phyloP scores from a whole-genome alignment of 2,797 vertebrate genomes.

The Xiphophorus birchmanni region DNA sequence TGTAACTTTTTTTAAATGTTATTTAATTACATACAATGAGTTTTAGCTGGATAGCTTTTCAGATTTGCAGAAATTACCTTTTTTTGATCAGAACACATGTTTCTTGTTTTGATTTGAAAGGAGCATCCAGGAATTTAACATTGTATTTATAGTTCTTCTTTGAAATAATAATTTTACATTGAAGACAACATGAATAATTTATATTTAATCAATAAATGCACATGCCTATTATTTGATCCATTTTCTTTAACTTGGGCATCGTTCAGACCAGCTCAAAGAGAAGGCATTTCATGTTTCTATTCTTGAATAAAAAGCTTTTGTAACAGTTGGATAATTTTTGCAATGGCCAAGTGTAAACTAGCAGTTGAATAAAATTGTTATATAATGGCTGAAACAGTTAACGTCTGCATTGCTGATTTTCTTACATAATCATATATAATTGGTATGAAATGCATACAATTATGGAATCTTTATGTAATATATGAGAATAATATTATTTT shows the following conservation, averaged over 20 bases:
- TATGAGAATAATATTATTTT: neutral
- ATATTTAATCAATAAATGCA: neutral
- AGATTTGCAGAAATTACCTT: neutral
- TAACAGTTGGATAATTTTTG: neutral
- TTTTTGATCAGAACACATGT: neutral
- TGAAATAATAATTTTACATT: neutral
- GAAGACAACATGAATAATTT: neutral
- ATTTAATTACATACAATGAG: neutral
- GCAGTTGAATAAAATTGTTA: neutral
- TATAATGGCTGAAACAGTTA: neutral
- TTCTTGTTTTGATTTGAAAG: neutral
- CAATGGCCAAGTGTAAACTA: neutral
- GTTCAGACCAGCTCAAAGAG: neutral
- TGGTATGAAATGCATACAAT: neutral
- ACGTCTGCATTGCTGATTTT: neutral
- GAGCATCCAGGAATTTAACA: neutral
- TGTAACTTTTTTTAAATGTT: too few relatives aligned
- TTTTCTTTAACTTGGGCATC: neutral
- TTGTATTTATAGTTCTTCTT: neutral
- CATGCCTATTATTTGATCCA: neutral
- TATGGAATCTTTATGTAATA: neutral
- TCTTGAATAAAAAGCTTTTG: neutral
- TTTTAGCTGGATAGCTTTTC: neutral
- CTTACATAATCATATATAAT: too few relatives aligned
- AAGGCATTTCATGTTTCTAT: neutral